Evolutionary conservation across 2,113 vertebrate species (phyloP), one percentile per base, ranked within the genome.

Genomic region (Glareola pratincola): DNA sequence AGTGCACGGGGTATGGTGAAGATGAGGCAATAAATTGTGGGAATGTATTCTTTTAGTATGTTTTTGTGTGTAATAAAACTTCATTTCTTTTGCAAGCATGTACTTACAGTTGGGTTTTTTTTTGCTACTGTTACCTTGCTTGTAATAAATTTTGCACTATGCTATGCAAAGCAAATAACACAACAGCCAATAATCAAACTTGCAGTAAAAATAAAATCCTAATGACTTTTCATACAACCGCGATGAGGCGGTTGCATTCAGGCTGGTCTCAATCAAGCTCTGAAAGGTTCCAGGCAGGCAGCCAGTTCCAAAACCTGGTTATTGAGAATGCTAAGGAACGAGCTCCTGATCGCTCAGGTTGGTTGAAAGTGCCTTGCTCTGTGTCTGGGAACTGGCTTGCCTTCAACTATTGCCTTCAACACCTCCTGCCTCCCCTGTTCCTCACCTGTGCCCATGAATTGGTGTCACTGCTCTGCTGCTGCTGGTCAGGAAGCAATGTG

Each of bases 31-130:
- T 94, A 91, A 96, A 95, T 80, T 53, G 45, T 50, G 29, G 60
- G 37, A 51, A 66, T 79, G 59, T 91, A 43, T 94, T 96, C 29
- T 97, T 96, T 95, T 85, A 74, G 50, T 83, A 71, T 94, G 54
- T 75, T 94, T 79, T 92, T 96, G 50, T 88, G 82, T 53, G 59
- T 73, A 88, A 93, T 95, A 93, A 96, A 97, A 96, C 50, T 79
- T 75, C 24, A 79, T 96, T 97, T 84, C 47, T 94, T 97, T 95
- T 50, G 29, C 85, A 90, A 93, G 59, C n/a, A 68, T 73, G 32
- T 96, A 69, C 90, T 98, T 96, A 91, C 91, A 91, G n/a, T 15
- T n/a, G n/a, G n/a, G n/a, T n/a, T 2, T 11, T 45, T 5, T 21
- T 89, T 77, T 68, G 12, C 27, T 92, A 4, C 36, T 68, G 17